These are phyloP conservation scores for Eupithecia tripunctaria DNA, from an alignment of 2,888 invertebrate species.

Conservation along the genomic window DNA sequence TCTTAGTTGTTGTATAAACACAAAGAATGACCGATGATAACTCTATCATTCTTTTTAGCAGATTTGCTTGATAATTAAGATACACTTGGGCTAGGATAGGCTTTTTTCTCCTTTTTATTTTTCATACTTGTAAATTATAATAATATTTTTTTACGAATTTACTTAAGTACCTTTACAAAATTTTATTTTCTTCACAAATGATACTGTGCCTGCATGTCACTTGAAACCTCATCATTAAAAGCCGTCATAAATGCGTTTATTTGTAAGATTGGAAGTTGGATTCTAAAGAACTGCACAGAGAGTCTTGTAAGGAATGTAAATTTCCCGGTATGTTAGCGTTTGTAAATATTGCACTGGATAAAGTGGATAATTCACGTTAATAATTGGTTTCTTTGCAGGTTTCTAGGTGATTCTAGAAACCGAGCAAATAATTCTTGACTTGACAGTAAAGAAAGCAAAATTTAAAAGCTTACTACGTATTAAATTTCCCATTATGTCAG, in stretches of 20 bases:
- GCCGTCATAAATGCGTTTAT: slow-evolving; percentile 15
- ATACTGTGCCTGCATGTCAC: not conserved
- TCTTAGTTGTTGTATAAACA: not conserved
- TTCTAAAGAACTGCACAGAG: slow-evolving; percentile 23
- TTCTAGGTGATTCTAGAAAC: too few relatives aligned
- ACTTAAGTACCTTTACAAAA: not conserved
- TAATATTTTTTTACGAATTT: not conserved
- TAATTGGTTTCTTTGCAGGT: not conserved
- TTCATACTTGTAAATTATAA: too few relatives aligned
- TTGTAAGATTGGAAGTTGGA: slow-evolving; percentile 31
- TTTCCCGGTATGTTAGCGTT: slow-evolving; percentile 36
- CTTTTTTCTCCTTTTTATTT: not conserved
- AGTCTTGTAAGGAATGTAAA: slow-evolving; percentile 24
- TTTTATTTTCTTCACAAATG: not conserved
- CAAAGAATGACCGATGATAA: too few relatives aligned
- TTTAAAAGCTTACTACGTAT: too few relatives aligned
- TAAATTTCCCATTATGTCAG: slow-evolving; percentile 33
- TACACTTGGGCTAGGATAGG: not conserved
- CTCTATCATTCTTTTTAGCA: not conserved
- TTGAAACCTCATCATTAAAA: not conserved
- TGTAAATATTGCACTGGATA: slow-evolving; percentile 22
- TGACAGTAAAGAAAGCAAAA: too few relatives aligned
- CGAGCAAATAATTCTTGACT: too few relatives aligned
- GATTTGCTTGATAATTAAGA: not conserved
- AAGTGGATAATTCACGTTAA: not conserved